Base-by-base conservation (phyloP, 2,113 vertebrate genomes). In the Solea solea region DNA sequence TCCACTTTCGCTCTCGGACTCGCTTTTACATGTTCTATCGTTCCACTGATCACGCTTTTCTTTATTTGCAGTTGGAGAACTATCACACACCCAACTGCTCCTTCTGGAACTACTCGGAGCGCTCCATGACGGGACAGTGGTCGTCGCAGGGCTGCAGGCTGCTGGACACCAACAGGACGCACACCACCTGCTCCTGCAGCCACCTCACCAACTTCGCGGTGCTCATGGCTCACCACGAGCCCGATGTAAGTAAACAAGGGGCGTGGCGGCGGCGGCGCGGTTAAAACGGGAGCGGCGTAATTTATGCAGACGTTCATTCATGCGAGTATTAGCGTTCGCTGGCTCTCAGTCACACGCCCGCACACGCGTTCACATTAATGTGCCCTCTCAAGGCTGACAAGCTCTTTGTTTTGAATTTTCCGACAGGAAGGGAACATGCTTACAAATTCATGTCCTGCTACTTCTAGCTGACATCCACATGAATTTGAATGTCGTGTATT, bases 41-140 rank as follows among this genome's bases (percentile, higher is more conserved):
- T 41, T 7, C 39, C 8, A 48, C 8, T 44, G 25, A 27, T 1
- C 61, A 56, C 45, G 8, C 51, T 58, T 40, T 27, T 11, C 15
- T 27, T 54, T 13, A 21, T n/a, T 42, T 56, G 1, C 85, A 98
- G 96, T 86, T 94, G 74, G 95, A 97, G 78, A 95, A 96, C 88
- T 95, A 96, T 65, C 95, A 95, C 92, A 96, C 93, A 21, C 95
- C 96, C n/a, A 98, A 97, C 88, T 98, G 96, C 83, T 96, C 96
- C 2, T 98, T 98, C 93, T 98, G 96, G 96, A 97, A 97, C 91
- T 98, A 98, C 91, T 97, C 96, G 0, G 95, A 97, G 87, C 94
- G 95, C 11, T 95, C 96, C 62, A 98, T 98, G 96, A 94, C 93
- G 56, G 96, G 96, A 68, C 95, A 96, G 89, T 98, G 96, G 96